phyloP scores from a whole-genome alignment of 2,888 invertebrate genomes.

The Julus scanicus region DNA sequence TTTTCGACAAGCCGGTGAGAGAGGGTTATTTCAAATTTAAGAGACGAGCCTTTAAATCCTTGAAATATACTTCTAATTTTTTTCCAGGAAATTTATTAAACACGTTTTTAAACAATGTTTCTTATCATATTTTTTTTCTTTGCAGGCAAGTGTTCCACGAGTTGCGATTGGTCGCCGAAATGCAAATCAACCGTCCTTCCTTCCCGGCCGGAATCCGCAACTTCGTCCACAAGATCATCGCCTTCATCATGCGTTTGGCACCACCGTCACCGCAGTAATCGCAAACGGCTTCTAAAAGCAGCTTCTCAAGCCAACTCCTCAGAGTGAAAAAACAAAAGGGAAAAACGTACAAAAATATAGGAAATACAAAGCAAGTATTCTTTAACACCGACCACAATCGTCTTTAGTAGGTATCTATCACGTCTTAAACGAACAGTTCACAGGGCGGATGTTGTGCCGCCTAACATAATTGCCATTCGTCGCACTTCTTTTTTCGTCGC shows the following conservation, averaged over 20 bases:
- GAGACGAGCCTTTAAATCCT: too few relatives aligned
- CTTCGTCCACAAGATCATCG: slow-evolving; percentile 73
- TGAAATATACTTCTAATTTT: too few relatives aligned
- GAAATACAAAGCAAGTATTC: neutral
- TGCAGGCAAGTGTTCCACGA: slow-evolving; percentile 81
- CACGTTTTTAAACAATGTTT: neutral
- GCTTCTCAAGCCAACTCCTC: neutral
- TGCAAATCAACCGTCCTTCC: slow-evolving; percentile 74
- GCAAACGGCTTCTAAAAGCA: neutral
- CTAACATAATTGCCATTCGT: neutral
- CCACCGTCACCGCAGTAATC: slow-evolving; percentile 70
- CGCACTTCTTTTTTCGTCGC: neutral
- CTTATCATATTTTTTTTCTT: slow-evolving; percentile 55
- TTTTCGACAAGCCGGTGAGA: too few relatives aligned
- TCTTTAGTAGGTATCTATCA: neutral
- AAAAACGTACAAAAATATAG: neutral
- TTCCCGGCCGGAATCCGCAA: slow-evolving; percentile 76
- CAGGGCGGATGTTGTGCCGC: neutral
- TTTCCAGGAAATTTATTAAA: too few relatives aligned
- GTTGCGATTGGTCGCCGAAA: slow-evolving; percentile 78
- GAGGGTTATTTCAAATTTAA: too few relatives aligned
- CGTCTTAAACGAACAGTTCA: neutral
- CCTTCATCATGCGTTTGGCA: slow-evolving; percentile 80
- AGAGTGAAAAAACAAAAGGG: neutral
- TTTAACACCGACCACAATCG: neutral